These are phyloP conservation scores for Lamellibrachia satsuma DNA, from an alignment of 2,888 invertebrate genomes.

Conservation along the genomic window DNA sequence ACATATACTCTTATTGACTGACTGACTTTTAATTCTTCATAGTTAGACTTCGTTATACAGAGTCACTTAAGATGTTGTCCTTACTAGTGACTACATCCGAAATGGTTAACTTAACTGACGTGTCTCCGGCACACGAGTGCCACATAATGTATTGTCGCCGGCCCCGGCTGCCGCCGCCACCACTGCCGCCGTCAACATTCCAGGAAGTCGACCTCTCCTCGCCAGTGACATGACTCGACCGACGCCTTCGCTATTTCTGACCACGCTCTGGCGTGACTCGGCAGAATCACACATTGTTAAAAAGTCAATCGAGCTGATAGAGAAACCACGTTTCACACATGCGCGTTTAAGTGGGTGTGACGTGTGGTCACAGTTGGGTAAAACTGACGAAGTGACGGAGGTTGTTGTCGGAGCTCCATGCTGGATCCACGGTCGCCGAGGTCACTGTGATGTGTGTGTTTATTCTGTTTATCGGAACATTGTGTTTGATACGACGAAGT, in stretches of 20 bases:
- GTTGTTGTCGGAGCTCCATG: not conserved
- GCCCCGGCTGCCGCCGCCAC: not conserved
- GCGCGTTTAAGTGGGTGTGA: too few species aligned
- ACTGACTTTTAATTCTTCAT: too few species aligned
- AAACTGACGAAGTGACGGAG: not conserved
- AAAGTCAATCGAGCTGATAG: not conserved
- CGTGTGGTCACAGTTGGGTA: not conserved
- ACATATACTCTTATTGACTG: not conserved
- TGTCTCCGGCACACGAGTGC: not conserved
- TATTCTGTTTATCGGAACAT: not conserved
- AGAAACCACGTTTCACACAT: too few species aligned
- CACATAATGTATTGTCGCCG: not conserved
- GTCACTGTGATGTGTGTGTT: not conserved
- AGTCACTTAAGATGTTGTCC: not conserved
- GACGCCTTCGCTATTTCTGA: not conserved
- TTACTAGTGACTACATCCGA: not conserved
- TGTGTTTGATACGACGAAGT: not conserved
- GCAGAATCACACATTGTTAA: not conserved
- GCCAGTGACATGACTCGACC: not conserved
- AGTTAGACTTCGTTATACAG: not conserved
- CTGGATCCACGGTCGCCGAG: not conserved
- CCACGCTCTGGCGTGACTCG: not conserved
- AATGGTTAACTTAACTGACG: not conserved
- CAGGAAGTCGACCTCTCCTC: not conserved
- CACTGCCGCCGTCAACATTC: not conserved